A percentile compares a stretch with the other conserved stretches of the same genome.
phyloP scores from a whole-genome alignment of 1,140 invertebrate genomes.

The Euura lappo region DNA sequence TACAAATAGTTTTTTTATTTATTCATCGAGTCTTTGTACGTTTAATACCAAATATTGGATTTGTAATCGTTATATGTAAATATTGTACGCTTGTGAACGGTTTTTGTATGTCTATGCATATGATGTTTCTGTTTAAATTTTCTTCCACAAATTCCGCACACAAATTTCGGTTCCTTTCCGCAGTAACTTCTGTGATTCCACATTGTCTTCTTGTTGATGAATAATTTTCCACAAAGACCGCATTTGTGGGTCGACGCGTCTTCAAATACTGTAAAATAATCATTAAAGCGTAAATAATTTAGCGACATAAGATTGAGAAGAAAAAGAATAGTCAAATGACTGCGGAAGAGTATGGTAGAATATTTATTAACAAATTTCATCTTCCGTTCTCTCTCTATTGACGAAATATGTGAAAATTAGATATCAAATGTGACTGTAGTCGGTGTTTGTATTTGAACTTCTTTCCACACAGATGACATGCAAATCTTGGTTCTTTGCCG shows the following conservation, averaged over 20 bases:
- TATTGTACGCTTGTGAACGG: slow-evolving; percentile 22
- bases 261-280: slow-evolving; percentile 15
- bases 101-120: slow-evolving; percentile 18
- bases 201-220: slow-evolving; percentile 14
- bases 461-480: slow-evolving; percentile 59
- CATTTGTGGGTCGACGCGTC: slow-evolving; percentile 30
- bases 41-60: slow-evolving; percentile 8
- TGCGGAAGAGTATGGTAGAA: too few species aligned
- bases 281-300: too few species aligned
- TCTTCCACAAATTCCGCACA: slow-evolving; percentile 34
- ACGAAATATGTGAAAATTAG: slow-evolving; percentile 10
- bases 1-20: too few species aligned
- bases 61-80: slow-evolving; percentile 1
- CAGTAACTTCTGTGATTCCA: slow-evolving; percentile 37
- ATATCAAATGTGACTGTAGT: slow-evolving; percentile 54
- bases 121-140: slow-evolving; percentile 42
- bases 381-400: too few species aligned
- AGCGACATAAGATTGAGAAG: too few species aligned
- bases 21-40: too few species aligned
- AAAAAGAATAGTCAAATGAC: too few species aligned
- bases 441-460: slow-evolving; percentile 60
- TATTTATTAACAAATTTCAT: too few species aligned
- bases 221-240: slow-evolving; percentile 35
- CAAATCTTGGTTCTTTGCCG: slow-evolving; percentile 39
- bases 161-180: slow-evolving; percentile 47